A percentile compares a stretch with the other conserved stretches of the same genome.
Conservation (phyloP, 2,797 vertebrate genomes). For the Lagodon rhomboides region DNA sequence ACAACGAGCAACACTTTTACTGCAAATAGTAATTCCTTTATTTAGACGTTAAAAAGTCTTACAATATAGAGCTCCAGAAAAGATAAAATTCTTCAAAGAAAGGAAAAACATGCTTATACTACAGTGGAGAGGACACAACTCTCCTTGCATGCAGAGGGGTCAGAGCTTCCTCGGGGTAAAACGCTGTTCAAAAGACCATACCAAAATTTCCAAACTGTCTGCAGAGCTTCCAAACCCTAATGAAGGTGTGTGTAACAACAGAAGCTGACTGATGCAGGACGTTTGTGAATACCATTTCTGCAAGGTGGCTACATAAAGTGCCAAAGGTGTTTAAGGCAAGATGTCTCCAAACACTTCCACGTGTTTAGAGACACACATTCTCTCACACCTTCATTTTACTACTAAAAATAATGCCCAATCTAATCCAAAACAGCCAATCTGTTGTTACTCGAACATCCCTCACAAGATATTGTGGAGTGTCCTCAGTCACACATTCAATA, state of each 20-base stretch:
- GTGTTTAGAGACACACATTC: constrained; percentile 55
- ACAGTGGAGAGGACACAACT: constrained; percentile 84
- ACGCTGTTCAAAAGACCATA: constrained; percentile 63
- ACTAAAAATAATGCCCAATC: constrained; percentile 69
- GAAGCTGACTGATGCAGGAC: constrained; percentile 69
- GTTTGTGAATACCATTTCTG: constrained; percentile 63
- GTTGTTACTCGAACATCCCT: constrained; percentile 44
- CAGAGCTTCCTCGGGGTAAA: constrained; percentile 86
- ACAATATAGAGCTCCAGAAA: constrained; percentile 94
- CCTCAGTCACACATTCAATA: constrained; percentile 60
- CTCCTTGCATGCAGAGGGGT: constrained; percentile 86
- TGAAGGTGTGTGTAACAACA: constrained; percentile 61
- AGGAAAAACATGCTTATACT: constrained; percentile 89
- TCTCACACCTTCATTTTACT: constrained; percentile 54
- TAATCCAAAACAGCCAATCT: constrained; percentile 52
- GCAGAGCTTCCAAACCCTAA: constrained; percentile 53
- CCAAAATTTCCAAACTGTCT: constrained; percentile 60
- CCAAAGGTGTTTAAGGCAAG: constrained; percentile 58
- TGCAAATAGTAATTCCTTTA: constrained; percentile 93
- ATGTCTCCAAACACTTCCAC: constrained; percentile 53
- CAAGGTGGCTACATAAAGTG: constrained; percentile 71
- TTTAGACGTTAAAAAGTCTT: constrained; percentile 93
- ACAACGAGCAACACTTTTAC: constrained; percentile 64
- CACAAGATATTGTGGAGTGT: constrained; percentile 13
- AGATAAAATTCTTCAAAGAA: constrained; percentile 91